phyloP scores from a whole-genome alignment of 92 coral and sea anemone species.

The Palythoa grandiflora region DNA sequence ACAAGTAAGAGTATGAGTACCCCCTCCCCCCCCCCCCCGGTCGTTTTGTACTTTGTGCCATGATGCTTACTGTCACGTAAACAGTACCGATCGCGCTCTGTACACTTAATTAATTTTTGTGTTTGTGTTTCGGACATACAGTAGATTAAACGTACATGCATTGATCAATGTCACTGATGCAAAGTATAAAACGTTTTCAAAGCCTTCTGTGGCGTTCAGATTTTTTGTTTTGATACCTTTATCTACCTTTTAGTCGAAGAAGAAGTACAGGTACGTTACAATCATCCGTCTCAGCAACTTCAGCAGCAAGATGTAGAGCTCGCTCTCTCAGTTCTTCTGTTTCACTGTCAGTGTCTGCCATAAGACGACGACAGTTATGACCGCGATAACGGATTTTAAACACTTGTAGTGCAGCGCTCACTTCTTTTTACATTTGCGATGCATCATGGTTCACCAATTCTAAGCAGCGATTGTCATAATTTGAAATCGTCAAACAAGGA shows the following conservation, averaged over 20 bases:
- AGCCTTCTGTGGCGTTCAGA: too few species aligned
- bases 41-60: too few species aligned
- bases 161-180: too few species aligned
- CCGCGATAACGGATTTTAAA: background rate
- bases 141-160: too few species aligned
- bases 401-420: background rate
- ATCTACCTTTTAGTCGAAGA: constrained; percentile 85
- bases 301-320: constrained; percentile 95
- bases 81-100: too few species aligned
- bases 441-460: background rate
- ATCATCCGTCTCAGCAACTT: constrained; percentile 96
- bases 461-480: background rate
- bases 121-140: too few species aligned
- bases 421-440: background rate
- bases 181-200: too few species aligned
- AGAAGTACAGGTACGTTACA: constrained; percentile 87
- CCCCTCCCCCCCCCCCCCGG: too few species aligned
- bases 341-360: constrained; percentile 72
- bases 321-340: constrained; percentile 76
- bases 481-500: background rate
- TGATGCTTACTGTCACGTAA: too few species aligned
- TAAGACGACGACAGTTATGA: background rate
- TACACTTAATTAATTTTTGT: too few species aligned
- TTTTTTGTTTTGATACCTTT: background rate
- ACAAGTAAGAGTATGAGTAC: too few species aligned